Percentiles rank a stretch among this genome's conserved stretches.
Evolutionary conservation across 2,888 invertebrate species (phyloP).

Genomic region (Lordiphosa andalusiaca): DNA sequence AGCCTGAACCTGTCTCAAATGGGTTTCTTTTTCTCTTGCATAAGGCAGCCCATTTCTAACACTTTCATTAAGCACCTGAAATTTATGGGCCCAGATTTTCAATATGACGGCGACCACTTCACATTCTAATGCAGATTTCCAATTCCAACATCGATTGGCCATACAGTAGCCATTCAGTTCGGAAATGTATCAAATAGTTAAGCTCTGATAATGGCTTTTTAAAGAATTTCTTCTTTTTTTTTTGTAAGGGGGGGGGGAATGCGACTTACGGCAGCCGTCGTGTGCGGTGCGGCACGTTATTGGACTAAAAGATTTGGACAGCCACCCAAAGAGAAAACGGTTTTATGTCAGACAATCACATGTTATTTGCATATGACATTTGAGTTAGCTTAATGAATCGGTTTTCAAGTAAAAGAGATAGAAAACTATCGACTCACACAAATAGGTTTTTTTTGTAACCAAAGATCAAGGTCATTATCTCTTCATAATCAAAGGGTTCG

Average conservation of each 20-base stretch:
- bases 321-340: constrained; percentile 61
- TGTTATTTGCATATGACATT: constrained; percentile 50
- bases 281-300: constrained; percentile 45
- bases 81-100: constrained; percentile 45
- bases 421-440: too few species aligned
- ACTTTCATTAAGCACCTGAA: constrained; percentile 54
- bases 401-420: too few species aligned
- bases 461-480: too few species aligned
- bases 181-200: constrained; percentile 54
- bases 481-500: too few species aligned
- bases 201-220: constrained; percentile 69
- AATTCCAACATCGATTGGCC: constrained; percentile 15
- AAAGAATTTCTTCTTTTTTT: constrained; percentile 50
- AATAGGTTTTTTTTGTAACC: too few species aligned
- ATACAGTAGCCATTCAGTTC: constrained; percentile 56
- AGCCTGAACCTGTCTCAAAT: constrained; percentile 16
- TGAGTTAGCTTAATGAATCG: background rate
- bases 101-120: constrained; percentile 34
- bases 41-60: constrained; percentile 58
- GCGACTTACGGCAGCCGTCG: constrained; percentile 46
- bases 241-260: constrained; percentile 3
- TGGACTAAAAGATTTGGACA: constrained; percentile 10
- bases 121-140: constrained; percentile 46
- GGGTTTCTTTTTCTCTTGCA: constrained; percentile 14
- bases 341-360: constrained; percentile 30